Conservation (phyloP, 2,113 vertebrate genomes). For the Mus spicilegus region DNA sequence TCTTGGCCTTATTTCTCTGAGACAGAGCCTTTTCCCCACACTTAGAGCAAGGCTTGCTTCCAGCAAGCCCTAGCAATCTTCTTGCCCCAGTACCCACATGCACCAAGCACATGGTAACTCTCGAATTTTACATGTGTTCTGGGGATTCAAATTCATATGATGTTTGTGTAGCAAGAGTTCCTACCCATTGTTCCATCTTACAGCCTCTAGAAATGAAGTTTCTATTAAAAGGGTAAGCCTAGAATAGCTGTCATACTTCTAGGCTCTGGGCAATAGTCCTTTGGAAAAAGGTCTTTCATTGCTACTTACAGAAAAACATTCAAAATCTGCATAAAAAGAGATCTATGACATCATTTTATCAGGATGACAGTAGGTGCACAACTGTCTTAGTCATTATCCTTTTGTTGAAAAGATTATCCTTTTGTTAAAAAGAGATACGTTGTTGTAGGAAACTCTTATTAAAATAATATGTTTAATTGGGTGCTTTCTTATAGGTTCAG, state of each 20-base stretch:
- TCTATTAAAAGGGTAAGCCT: neutral
- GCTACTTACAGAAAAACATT: constrained; percentile 42
- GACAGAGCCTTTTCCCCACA: no score
- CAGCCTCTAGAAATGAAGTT: neutral
- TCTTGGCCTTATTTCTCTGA: neutral
- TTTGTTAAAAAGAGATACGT: neutral
- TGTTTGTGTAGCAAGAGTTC: neutral
- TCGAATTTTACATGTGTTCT: neutral
- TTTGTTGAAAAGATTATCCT: neutral
- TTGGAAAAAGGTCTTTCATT: neutral
- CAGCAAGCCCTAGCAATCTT: neutral
- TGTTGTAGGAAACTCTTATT: neutral
- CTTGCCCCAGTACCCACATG: neutral
- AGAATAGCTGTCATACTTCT: neutral
- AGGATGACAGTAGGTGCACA: neutral
- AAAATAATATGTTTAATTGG: neutral
- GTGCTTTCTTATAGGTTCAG: neutral
- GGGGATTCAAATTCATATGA: neutral
- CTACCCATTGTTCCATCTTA: neutral
- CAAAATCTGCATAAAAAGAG: neutral
- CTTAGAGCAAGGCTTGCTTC: no score
- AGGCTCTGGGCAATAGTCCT: neutral
- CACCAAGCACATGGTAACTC: no score
- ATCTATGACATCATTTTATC: neutral
- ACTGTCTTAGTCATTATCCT: neutral